Base-by-base conservation (phyloP, 2,797 vertebrate species). In the Kryptolebias ocellatus region DNA sequence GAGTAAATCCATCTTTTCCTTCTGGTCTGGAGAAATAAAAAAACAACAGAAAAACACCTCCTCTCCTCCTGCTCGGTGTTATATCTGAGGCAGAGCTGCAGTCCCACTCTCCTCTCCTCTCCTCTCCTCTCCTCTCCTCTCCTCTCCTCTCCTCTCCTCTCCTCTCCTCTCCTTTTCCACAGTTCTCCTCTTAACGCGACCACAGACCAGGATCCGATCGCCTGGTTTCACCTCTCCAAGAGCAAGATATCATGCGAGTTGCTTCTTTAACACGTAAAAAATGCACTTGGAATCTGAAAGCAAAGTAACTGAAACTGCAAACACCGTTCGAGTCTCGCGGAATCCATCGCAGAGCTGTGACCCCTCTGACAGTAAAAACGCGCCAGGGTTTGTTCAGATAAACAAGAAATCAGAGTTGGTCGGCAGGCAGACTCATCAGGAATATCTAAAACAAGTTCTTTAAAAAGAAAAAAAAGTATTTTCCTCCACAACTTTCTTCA, bases 1-100 rank as follows among this genome's bases (percentile, higher is more conserved):
- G 58, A 80, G 57, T 90, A 89, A 83, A 89, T 92, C 89, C 91
- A 92, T 92, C 67, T 81, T 88, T 34, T 12, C 0, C 24, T 47
- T 46, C 67, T 27, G 49, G 10, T 56, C 49, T 49, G 62, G 34
- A 68, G 66, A 24, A 49, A 50, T 11, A n/a, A 1, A 37, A 29
- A 0, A 29, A 45, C 10, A 31, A 61, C 49, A 54, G 66, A 34
- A 42, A 63, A n/a, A 17, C 69, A 42, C 34, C 14, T 56, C 42
- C 60, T 61, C 31, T 77, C 65, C 51, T 74, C 52, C 27, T 73
- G 11, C 28, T 37, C 34, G 55, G 2, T 50, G 64, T 60, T 47
- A 14, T 24, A 80, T 20, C 18, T 61, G 37, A 49, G 17, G 24
- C 39, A 39, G 53, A 28, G 53, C 31, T 71, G 34, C 52, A 60